These are phyloP conservation scores for Verasper variegatus DNA, from an alignment of 2,113 vertebrate species.

Conservation along the genomic window DNA sequence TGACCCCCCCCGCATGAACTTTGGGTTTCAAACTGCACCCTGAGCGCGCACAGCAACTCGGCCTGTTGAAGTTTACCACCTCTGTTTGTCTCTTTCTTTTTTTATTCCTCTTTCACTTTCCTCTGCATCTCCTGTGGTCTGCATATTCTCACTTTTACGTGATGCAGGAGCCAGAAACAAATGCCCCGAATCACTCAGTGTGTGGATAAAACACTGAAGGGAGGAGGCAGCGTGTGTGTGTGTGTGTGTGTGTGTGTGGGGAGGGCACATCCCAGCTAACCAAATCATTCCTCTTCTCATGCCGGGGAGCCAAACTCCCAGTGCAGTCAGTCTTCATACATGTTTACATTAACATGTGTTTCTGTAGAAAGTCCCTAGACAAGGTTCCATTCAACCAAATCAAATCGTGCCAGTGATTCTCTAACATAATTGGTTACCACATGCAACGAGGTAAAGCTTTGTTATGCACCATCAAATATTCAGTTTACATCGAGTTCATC, in stretches of 20 bases:
- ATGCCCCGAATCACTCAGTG: slow-evolving; percentile 33
- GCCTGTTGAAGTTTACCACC: slow-evolving; percentile 16
- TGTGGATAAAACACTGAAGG: slow-evolving; percentile 26
- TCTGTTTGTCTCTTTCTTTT: too few relatives aligned
- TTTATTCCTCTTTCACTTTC: slow-evolving; percentile 1
- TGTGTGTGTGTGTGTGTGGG: slow-evolving; percentile 5
- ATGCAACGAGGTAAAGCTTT: slow-evolving; percentile 43
- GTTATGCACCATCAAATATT: slow-evolving; percentile 58
- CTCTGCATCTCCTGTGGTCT: slow-evolving; percentile 16
- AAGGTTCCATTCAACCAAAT: slow-evolving; percentile 16
- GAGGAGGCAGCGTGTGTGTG: background rate
- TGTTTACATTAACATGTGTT: slow-evolving; percentile 49
- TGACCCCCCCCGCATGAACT: slow-evolving; percentile 36
- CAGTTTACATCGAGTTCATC: slow-evolving; percentile 31
- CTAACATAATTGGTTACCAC: slow-evolving; percentile 29
- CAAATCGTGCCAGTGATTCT: slow-evolving; percentile 28
- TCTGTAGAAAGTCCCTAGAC: background rate
- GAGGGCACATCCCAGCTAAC: slow-evolving; percentile 17
- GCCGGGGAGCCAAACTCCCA: slow-evolving; percentile 17
- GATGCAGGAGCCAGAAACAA: slow-evolving; percentile 27
- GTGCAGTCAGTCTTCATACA: slow-evolving; percentile 50
- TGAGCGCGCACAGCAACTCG: slow-evolving; percentile 17
- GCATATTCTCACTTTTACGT: slow-evolving; percentile 37
- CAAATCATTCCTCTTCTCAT: slow-evolving; percentile 31
- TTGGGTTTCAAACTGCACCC: slow-evolving; percentile 28